Conservation (phyloP, 2,113 vertebrate species). For the Psephotus haematonotus region DNA sequence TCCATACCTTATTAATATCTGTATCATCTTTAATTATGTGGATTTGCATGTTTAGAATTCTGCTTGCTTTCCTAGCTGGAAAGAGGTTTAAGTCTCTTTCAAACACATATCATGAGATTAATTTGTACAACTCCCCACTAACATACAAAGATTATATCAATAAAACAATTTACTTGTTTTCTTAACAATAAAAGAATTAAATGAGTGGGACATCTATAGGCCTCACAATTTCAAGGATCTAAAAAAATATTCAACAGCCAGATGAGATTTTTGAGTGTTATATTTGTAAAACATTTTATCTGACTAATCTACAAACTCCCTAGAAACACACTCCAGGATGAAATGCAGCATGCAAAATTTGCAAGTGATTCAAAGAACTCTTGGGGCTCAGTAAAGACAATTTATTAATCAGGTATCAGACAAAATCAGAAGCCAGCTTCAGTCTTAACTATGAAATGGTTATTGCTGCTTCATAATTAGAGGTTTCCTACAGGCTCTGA, state of each 20-base stretch:
- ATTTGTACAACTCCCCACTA: neutral
- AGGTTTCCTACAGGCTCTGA: neutral
- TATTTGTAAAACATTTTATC: neutral
- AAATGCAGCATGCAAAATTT: neutral
- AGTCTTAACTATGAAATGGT: neutral
- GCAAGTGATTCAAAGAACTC: neutral
- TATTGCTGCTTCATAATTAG: neutral
- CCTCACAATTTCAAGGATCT: neutral
- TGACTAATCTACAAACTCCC: neutral
- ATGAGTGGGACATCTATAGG: neutral
- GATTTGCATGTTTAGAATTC: neutral
- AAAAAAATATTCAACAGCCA: neutral
- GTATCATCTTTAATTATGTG: neutral
- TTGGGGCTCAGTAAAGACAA: neutral
- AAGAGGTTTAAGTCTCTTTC: neutral
- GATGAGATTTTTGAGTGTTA: neutral
- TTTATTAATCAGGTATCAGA: neutral
- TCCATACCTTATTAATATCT: neutral
- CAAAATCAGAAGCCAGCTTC: neutral
- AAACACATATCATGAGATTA: neutral
- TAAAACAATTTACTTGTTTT: neutral
- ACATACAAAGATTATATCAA: neutral
- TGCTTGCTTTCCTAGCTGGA: neutral
- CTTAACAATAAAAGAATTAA: neutral
- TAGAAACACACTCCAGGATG: neutral